These are phyloP conservation scores for Lumbricus terrestris DNA, from an alignment of 2,888 invertebrate genomes.

Conservation along the genomic window DNA sequence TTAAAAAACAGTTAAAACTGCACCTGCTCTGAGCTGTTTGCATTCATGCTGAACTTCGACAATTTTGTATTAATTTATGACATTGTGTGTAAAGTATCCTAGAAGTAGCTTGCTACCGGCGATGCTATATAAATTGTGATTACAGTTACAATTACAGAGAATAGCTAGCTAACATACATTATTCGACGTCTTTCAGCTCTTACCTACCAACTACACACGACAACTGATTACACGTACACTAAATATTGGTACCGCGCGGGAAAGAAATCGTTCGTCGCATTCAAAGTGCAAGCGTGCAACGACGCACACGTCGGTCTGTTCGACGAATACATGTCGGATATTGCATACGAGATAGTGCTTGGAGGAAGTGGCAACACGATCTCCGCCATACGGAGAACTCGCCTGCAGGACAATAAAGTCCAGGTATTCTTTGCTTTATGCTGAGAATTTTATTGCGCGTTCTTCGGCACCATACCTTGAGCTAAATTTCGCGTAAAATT, in stretches of 20 bases:
- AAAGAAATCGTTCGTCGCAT: slow-evolving; percentile 7
- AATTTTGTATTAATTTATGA: too few relatives aligned
- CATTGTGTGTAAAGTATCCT: too few relatives aligned
- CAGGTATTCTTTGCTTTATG: not conserved
- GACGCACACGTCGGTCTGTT: slow-evolving; percentile 28
- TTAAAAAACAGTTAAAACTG: too few relatives aligned
- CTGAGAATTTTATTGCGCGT: not conserved
- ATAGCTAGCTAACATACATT: not conserved
- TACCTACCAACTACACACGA: slow-evolving; percentile 6
- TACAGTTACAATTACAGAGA: too few relatives aligned
- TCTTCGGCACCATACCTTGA: not conserved
- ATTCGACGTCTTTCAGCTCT: not conserved
- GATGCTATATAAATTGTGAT: too few relatives aligned
- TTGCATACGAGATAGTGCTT: slow-evolving; percentile 31
- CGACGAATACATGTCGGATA: not conserved
- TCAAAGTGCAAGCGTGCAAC: slow-evolving; percentile 29
- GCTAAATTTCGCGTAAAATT: not conserved
- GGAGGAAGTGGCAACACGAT: slow-evolving; percentile 27
- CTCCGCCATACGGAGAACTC: slow-evolving; percentile 15
- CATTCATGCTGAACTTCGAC: too few relatives aligned
- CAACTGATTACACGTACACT: not conserved
- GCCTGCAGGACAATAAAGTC: slow-evolving; percentile 10
- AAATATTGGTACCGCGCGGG: not conserved
- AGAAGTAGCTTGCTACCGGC: too few relatives aligned
- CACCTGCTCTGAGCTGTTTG: too few relatives aligned